These are phyloP conservation scores for Hipposideros larvatus DNA, from an alignment of 2,797 vertebrate genomes.

Conservation along the genomic window DNA sequence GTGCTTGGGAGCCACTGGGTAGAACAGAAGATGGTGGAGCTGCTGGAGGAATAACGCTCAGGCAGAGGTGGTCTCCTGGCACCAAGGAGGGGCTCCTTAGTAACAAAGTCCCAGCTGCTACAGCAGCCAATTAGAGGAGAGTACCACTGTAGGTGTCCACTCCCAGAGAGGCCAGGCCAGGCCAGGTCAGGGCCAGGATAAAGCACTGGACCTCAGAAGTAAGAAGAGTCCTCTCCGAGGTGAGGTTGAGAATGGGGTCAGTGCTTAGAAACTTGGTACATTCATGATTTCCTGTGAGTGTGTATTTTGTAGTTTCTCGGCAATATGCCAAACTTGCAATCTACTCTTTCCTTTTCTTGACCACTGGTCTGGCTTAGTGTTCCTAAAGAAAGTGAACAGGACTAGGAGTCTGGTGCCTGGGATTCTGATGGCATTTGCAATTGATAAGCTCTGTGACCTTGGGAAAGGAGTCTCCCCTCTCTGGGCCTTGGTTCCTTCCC, in stretches of 20 bases:
- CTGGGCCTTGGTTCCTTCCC: not conserved
- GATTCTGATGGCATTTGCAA: not conserved
- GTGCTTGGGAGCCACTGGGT: not conserved
- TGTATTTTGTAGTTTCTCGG: not conserved
- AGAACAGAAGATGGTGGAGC: not conserved
- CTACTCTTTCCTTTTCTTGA: not conserved
- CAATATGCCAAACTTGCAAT: not conserved
- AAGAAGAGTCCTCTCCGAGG: not conserved
- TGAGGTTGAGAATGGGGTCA: rapidly evolving
- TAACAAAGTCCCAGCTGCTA: not conserved
- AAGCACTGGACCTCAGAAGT: not conserved
- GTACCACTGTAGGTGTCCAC: not conserved
- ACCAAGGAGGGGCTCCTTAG: not conserved
- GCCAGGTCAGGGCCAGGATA: too few relatives aligned
- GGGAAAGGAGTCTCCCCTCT: not conserved
- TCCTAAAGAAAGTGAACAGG: not conserved
- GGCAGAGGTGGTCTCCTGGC: too few relatives aligned
- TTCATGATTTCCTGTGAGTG: not conserved
- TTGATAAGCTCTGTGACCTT: not conserved
- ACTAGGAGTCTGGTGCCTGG: not conserved
- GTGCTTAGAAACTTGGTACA: not conserved
- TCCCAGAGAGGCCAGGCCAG: not conserved
- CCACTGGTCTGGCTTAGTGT: not conserved
- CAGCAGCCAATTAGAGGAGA: not conserved
- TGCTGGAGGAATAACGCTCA: not conserved